Evolutionary conservation across 2,797 vertebrate species (phyloP), one percentile per base, ranked within the genome.

Genomic region (Enteromius anoplus): DNA sequence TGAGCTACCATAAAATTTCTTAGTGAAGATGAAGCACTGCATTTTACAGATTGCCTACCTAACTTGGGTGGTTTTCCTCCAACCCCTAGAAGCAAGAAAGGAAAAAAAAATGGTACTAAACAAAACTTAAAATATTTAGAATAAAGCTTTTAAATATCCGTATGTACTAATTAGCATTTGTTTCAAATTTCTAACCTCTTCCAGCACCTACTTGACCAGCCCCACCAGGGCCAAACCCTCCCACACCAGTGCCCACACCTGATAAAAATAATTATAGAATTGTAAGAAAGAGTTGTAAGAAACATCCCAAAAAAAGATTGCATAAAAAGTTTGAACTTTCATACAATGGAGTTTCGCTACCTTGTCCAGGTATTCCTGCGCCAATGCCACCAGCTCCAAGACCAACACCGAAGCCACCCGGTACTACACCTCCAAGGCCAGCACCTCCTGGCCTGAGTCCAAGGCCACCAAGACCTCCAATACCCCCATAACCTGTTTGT

Each of bases 221-320:
- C 21, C 26, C 85, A 34, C 86, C 90, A 40, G 78, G 77, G 17
- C 93, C 91, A 73, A 90, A 64, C 3, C 26, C 78, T 83, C 91
- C 90, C 42, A 87, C 70, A 71, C 87, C 91, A 64, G 69, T 71
- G 5, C 29, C 62, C 29, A 45, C 21, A 58, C 51, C 51, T 75
- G 26, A 65, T 4, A 32, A 51, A 12, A 32, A 45, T 8, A 66
- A 8, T 5, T 1, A 29, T 14, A 45, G 2, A 34, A 76, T 62
- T 76, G 0, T 14, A 12, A 23, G 26, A 26, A 26, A 26, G 26
- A 26, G 68, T 32, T 42, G n/a, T 68, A 23, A 15, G 72, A 64
- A 29, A 11, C 19, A 73, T 73, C 2, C 51, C 0, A 0, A 51
- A 34, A 73, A 77, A 26, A 26, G 4, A 26, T 23, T 76, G 2